These are phyloP conservation scores for Neodiprion lecontei DNA, from an alignment of 1,140 invertebrate genomes.

Conservation along the genomic window DNA sequence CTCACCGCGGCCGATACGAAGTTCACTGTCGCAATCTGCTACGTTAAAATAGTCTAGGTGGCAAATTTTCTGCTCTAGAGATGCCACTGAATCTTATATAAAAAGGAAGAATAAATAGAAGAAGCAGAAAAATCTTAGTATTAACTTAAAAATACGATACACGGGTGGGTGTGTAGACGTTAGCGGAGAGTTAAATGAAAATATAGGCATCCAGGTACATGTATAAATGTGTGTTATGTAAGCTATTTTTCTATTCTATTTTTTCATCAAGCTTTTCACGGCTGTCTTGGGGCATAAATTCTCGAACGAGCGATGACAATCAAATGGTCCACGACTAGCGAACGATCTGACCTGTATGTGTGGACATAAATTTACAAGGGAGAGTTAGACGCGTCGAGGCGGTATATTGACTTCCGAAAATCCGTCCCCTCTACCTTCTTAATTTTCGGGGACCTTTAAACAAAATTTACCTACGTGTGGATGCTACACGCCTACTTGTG, in stretches of 20 bases:
- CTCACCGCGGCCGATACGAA: background rate
- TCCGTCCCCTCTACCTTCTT: too few relatives aligned
- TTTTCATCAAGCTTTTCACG: constrained; percentile 23
- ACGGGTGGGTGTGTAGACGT: background rate
- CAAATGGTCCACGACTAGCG: constrained; percentile 30
- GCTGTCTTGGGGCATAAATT: constrained; percentile 37
- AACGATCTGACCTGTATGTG: background rate
- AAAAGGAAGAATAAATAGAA: too few relatives aligned
- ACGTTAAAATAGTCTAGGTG: background rate
- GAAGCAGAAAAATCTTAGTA: background rate
- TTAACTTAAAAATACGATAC: background rate
- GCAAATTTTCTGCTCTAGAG: background rate
- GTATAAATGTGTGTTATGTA: background rate
- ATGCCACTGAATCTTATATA: constrained; percentile 3
- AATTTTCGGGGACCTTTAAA: too few relatives aligned
- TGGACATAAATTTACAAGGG: background rate
- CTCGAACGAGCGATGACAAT: constrained; percentile 39
- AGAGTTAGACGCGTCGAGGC: too few relatives aligned
- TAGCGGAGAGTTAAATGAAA: background rate
- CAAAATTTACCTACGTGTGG: too few relatives aligned
- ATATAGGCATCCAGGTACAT: too few relatives aligned
- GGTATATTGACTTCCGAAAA: too few relatives aligned
- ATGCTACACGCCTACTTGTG: too few relatives aligned
- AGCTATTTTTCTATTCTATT: constrained; percentile 16
- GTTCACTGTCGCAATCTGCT: background rate